Percentiles rank a stretch among this genome's conserved stretches.
These are phyloP conservation scores for Threskiornis aethiopicus DNA, from an alignment of 2,797 vertebrate species.

Conservation along the genomic window DNA sequence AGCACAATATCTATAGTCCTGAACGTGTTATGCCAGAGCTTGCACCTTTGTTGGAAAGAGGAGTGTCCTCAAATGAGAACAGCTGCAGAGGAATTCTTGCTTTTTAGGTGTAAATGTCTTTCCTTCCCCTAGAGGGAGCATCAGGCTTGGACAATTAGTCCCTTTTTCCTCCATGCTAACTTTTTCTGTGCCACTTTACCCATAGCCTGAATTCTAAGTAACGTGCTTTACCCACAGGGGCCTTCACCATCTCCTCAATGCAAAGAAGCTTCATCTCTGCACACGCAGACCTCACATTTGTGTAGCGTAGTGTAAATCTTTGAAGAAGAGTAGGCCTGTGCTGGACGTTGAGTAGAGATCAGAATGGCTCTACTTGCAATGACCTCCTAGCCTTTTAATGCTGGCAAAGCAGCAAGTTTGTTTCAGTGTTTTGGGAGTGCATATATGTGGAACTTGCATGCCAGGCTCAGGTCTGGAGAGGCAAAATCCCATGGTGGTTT, in stretches of 20 bases:
- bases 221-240: not conserved
- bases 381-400: not conserved
- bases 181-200: not conserved
- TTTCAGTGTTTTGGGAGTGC: not conserved
- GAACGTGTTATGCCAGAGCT: not conserved
- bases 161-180: not conserved
- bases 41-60: not conserved
- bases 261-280: not conserved
- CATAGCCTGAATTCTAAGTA: not conserved
- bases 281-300: not conserved
- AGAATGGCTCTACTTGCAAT: not conserved
- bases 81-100: not conserved
- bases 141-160: not conserved
- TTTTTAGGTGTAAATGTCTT: not conserved
- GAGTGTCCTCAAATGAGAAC: not conserved
- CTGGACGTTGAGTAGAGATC: not conserved
- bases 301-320: not conserved
- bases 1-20: not conserved
- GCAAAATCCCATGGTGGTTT: not conserved
- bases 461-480: not conserved
- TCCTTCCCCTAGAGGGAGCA: constrained; percentile 54
- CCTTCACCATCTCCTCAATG: not conserved
- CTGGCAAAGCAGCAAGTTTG: not conserved
- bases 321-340: not conserved
- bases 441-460: not conserved